Base-by-base conservation (phyloP, 2,888 invertebrate species). In the Drosophila longiperda region DNA sequence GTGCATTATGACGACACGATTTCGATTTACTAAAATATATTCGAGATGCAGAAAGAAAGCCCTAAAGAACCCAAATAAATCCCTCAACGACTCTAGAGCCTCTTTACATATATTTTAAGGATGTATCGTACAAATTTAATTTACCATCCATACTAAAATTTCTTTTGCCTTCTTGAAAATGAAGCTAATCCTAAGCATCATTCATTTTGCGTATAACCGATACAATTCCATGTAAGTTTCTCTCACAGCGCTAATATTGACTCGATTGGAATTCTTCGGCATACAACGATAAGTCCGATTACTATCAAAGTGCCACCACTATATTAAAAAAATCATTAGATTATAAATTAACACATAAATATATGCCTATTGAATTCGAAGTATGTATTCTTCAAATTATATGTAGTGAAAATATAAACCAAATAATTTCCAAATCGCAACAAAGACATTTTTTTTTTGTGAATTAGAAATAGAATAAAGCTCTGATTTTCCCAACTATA, bases 321-420 rank as follows among this genome's bases (percentile, higher is more conserved):
- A 70, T 58, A 70, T 78, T 63, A 69, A 73, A 78, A 70, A 63
- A 78, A 77, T 77, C 73, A 77, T 78, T 78, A 78, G 74, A 78
- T 70, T 78, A 78, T 72, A 72, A 79, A 78, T 78, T 75, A 67
- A 78, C 75, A 78, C 75, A 71, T 71, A 79, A 72, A 77, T 77
- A 75, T 78, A 75, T 75, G 80, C 72, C 63, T 60, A 64, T 61
- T 72, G 73, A 72, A 61, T 75, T 73, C 75, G 61, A 54, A 79
- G 78, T 78, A 80, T 64, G 78, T 78, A 78, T 79, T 50, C 38
- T 64, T 57, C 34, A 66, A 45, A 49, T 70, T 42, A 74, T 64
- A 66, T 59, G 52, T 62, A 66, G 63, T 63, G 45, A 71, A 57
- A 53, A 53, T 32, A 48, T 17, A 52, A 38, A 29, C 20, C 23